These are phyloP conservation scores for Cochlearius cochlearius DNA, from an alignment of 2,113 vertebrate species.

Conservation along the genomic window DNA sequence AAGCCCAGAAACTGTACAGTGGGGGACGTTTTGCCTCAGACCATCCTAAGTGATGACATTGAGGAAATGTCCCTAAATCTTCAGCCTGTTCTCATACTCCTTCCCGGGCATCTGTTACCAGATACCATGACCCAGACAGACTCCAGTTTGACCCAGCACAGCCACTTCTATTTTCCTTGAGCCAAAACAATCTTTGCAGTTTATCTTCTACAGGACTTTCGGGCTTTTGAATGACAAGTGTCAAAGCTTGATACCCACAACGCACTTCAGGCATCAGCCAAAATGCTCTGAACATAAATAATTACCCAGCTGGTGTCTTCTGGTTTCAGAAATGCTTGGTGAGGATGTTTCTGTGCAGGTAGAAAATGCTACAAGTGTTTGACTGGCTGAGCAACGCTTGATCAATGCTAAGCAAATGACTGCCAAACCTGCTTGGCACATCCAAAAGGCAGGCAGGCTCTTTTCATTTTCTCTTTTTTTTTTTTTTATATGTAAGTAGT, in stretches of 20 bases:
- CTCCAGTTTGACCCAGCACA: neutral
- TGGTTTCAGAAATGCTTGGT: neutral
- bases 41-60: neutral
- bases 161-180: neutral
- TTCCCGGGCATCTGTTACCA: neutral
- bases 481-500: neutral
- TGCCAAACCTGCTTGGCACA: conserved; percentile 26
- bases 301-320: neutral
- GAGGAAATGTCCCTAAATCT: neutral
- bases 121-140: neutral
- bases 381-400: neutral
- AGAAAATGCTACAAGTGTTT: neutral
- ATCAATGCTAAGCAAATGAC: neutral
- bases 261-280: neutral
- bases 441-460: conserved; percentile 6
- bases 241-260: neutral
- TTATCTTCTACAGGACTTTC: neutral
- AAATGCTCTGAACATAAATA: neutral
- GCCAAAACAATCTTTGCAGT: neutral
- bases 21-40: neutral
- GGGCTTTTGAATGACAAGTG: neutral
- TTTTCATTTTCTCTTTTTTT: conserved; percentile 12
- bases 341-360: neutral
- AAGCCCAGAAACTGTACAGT: neutral
- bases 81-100: neutral